Conservation (phyloP, 2,113 vertebrate species). For the Oenanthe oenanthe region DNA sequence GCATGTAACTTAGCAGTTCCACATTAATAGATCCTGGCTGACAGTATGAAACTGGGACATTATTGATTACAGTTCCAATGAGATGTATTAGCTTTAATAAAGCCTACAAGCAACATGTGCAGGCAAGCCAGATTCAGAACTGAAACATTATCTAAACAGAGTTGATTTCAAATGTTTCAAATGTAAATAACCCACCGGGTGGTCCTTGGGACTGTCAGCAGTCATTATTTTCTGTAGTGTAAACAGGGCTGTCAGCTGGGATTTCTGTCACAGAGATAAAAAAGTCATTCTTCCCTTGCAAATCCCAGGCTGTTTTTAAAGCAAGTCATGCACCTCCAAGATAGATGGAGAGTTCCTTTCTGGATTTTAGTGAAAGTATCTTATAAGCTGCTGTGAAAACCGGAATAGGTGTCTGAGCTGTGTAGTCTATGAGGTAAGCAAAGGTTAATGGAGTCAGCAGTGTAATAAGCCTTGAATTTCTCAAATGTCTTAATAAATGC, state of each 20-base stretch:
- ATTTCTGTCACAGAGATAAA: constrained; percentile 61
- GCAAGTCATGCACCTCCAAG: background rate
- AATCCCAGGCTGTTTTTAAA: constrained; percentile 31
- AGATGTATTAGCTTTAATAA: constrained; percentile 9
- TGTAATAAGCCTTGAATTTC: background rate
- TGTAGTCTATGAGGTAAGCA: background rate
- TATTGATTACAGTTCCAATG: constrained; percentile 46
- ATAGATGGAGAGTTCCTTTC: constrained; percentile 2
- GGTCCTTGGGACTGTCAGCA: constrained; percentile 67
- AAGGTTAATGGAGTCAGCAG: background rate
- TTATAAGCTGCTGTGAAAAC: background rate
- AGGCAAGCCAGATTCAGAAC: constrained; percentile 62
- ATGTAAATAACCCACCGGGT: constrained; percentile 69
- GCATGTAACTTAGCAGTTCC: background rate
- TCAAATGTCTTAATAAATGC: background rate
- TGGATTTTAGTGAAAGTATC: background rate
- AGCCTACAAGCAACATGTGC: constrained; percentile 36
- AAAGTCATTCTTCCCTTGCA: constrained; percentile 21
- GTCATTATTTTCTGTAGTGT: constrained; percentile 58
- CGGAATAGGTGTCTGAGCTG: background rate
- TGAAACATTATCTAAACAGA: constrained; percentile 72
- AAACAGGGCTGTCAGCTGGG: constrained; percentile 71
- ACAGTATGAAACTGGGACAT: constrained; percentile 15
- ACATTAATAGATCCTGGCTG: constrained; percentile 18
- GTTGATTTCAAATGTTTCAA: constrained; percentile 64